These are phyloP conservation scores for Gadus chalcogrammus DNA, from an alignment of 2,113 vertebrate species.

Conservation along the genomic window DNA sequence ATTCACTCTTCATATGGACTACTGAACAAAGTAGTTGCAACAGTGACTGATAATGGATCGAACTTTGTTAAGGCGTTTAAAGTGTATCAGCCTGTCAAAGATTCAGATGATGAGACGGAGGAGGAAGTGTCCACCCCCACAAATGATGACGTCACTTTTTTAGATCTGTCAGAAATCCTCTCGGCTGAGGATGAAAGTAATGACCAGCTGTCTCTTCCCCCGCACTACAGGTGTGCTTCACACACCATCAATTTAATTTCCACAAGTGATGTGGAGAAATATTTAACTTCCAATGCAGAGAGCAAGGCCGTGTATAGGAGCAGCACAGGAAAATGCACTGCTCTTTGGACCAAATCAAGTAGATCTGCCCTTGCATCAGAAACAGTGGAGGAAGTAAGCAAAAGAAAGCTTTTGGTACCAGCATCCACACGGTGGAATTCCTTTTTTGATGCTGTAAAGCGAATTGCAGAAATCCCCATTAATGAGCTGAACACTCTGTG, in stretches of 20 bases:
- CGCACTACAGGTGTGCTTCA: neutral
- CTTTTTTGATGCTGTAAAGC: no score
- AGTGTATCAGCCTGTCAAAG: no score
- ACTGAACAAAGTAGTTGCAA: no score
- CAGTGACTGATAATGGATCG: no score
- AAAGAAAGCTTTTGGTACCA: neutral
- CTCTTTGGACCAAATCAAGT: conserved; percentile 10
- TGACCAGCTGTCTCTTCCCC: neutral
- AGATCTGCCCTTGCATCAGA: neutral
- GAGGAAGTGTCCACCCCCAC: no score
- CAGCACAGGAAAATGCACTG: conserved; percentile 4
- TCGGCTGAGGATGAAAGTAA: neutral
- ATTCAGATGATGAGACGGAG: no score
- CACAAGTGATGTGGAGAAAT: neutral
- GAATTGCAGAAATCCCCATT: no score
- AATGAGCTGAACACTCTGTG: no score
- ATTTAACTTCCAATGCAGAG: neutral
- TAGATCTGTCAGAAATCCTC: neutral
- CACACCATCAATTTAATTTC: neutral
- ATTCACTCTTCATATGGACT: no score
- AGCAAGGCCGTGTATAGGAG: conserved; percentile 1
- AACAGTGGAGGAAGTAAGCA: neutral
- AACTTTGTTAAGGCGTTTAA: no score
- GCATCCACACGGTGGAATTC: conserved; percentile 11
- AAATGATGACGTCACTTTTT: neutral